These are phyloP conservation scores for Ectemnius lituratus DNA, from an alignment of 2,888 invertebrate genomes.

Conservation along the genomic window DNA sequence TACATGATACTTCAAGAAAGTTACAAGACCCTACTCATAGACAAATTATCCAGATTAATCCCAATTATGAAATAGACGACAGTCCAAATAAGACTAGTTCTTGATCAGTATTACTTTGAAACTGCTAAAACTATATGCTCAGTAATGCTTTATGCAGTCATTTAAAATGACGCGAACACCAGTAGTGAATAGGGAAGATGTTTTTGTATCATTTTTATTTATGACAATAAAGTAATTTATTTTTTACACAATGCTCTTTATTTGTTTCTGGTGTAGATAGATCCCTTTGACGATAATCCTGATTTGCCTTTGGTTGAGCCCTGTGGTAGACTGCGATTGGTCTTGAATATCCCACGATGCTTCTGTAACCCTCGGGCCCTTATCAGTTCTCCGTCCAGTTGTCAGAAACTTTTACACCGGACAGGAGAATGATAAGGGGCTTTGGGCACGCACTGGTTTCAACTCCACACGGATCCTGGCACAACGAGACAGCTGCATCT, in stretches of 20 bases:
- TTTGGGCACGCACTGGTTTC: constrained; percentile 70
- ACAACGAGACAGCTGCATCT: not conserved
- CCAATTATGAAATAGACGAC: constrained; percentile 63
- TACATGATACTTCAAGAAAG: constrained; percentile 57
- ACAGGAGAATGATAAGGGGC: constrained; percentile 97
- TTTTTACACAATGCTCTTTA: constrained; percentile 14
- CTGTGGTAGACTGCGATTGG: not conserved
- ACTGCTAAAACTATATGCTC: constrained; percentile 1
- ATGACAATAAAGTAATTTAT: constrained; percentile 33
- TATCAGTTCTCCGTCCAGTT: constrained; percentile 99
- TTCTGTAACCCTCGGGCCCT: constrained; percentile 89
- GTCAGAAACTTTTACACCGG: constrained; percentile 86
- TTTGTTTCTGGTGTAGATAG: not conserved
- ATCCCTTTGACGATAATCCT: not conserved
- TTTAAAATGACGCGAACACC: not conserved
- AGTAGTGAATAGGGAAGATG: not conserved
- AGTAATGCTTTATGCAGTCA: not conserved
- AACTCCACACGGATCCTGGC: not conserved
- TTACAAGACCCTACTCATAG: constrained; percentile 48
- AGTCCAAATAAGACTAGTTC: constrained; percentile 65
- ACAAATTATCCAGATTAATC: constrained; percentile 65
- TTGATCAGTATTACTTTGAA: constrained; percentile 36
- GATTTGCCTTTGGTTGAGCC: not conserved
- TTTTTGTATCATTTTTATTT: constrained; percentile 38
- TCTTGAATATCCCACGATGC: constrained; percentile 68